These are phyloP conservation scores for Synaphobranchus kaupii DNA, from an alignment of 2,797 vertebrate genomes.

Conservation along the genomic window DNA sequence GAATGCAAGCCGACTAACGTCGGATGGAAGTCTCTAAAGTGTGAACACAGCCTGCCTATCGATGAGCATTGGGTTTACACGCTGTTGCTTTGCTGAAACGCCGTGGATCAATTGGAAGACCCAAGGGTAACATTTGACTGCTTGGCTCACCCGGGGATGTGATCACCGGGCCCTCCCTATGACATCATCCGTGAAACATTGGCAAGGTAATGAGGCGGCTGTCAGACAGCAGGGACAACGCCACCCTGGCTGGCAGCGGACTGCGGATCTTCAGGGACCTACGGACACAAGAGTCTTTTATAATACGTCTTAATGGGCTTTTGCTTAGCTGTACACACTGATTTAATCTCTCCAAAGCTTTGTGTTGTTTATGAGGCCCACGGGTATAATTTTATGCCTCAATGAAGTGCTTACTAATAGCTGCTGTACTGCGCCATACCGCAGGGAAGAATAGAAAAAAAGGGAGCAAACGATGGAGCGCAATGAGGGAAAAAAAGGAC, in stretches of 20 bases:
- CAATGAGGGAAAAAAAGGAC: conserved; percentile 52
- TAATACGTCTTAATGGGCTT: conserved; percentile 71
- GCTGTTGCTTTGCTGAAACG: not conserved
- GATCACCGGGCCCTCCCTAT: not conserved
- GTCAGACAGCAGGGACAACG: not conserved
- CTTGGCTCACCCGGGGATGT: not conserved
- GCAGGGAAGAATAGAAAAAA: conserved; percentile 61
- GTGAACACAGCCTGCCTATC: too few species aligned
- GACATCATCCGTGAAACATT: conserved; percentile 27
- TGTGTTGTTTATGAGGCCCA: conserved; percentile 81
- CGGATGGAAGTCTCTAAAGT: not conserved
- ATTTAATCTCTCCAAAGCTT: conserved; percentile 81
- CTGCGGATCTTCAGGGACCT: conserved; percentile 27
- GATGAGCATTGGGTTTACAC: not conserved
- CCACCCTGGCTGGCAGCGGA: conserved; percentile 21
- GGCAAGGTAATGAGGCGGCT: conserved; percentile 24
- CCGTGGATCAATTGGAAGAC: not conserved
- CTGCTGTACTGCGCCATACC: conserved; percentile 77
- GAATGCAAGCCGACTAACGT: not conserved
- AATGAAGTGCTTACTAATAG: conserved; percentile 86
- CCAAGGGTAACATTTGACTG: not conserved
- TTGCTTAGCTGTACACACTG: conserved; percentile 76
- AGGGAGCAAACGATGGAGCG: conserved; percentile 24
- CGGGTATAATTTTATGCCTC: conserved; percentile 86
- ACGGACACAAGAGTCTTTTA: conserved; percentile 23